A percentile compares a stretch with the other conserved stretches of the same genome.
phyloP scores from a whole-genome alignment of 2,113 vertebrate genomes.

The Setophaga coronata region DNA sequence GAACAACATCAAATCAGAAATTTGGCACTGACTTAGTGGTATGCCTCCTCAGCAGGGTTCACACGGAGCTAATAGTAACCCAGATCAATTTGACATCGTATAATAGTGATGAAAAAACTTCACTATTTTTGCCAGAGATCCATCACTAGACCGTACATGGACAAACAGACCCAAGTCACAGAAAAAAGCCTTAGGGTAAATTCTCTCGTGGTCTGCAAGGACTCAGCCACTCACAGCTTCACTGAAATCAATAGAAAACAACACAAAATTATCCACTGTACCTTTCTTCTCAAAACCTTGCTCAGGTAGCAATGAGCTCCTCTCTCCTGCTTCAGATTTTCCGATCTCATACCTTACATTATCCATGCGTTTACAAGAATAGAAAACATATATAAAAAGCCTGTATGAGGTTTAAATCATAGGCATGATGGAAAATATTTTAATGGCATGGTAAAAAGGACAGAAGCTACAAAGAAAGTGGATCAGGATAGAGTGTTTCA shows the following conservation, averaged over 20 bases:
- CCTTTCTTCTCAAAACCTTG: not conserved
- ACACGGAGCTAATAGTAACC: not conserved
- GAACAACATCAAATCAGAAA: not conserved
- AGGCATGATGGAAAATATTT: not conserved
- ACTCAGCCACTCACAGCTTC: not conserved
- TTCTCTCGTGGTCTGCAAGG: not conserved
- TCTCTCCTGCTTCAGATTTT: not conserved
- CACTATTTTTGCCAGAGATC: slow-evolving; percentile 1
- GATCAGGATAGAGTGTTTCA: not conserved
- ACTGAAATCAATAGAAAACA: not conserved
- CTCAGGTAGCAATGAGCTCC: not conserved
- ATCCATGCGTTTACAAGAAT: not conserved
- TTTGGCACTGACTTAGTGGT: not conserved
- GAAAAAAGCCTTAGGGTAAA: slow-evolving; percentile 28
- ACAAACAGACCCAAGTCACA: slow-evolving; percentile 15
- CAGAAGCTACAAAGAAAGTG: slow-evolving; percentile 24
- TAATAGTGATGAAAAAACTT: not conserved
- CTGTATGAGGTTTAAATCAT: not conserved
- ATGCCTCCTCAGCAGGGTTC: not conserved
- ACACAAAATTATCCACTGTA: not conserved
- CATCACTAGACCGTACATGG: not conserved
- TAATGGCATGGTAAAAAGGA: not conserved
- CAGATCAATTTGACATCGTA: slow-evolving; percentile 6
- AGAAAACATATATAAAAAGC: not conserved
- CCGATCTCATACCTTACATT: accelerated